A percentile compares a stretch with the other conserved stretches of the same genome.
Conservation (phyloP, 2,888 invertebrate genomes). For the Agonopterix alstromeriana region DNA sequence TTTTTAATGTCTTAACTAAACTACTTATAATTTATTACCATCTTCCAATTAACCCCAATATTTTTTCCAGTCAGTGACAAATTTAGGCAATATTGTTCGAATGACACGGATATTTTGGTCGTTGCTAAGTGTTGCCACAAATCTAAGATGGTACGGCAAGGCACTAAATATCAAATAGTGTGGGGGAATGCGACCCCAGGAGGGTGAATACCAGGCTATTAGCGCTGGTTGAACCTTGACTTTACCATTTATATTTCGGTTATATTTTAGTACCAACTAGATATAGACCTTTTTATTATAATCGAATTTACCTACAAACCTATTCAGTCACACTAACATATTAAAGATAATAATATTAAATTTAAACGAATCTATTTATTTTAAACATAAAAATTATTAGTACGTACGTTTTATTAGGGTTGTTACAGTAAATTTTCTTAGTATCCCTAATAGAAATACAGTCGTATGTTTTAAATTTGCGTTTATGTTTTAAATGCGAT, state of each 20-base stretch:
- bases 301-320: no score
- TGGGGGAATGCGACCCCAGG: constrained; percentile 39
- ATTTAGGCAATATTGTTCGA: constrained; percentile 28
- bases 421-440: no score
- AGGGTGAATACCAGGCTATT: constrained; percentile 50
- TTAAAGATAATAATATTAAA: no score
- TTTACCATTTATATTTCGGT: neutral
- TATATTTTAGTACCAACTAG: no score
- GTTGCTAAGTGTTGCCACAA: constrained; percentile 56
- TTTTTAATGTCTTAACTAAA: neutral
- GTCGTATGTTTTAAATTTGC: no score
- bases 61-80: constrained; percentile 21
- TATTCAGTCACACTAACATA: no score
- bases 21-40: neutral
- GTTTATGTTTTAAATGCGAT: no score
- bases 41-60: constrained; percentile 15
- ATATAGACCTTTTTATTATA: no score
- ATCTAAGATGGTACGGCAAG: constrained; percentile 72
- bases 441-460: no score
- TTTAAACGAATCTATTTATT: no score
- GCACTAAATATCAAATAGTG: constrained; percentile 61
- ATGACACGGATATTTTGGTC: constrained; percentile 33
- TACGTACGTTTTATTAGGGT: no score
- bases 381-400: no score
- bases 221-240: constrained; percentile 52